These are phyloP conservation scores for Luscinia megarhynchos DNA, from an alignment of 2,797 vertebrate species.

Conservation along the genomic window DNA sequence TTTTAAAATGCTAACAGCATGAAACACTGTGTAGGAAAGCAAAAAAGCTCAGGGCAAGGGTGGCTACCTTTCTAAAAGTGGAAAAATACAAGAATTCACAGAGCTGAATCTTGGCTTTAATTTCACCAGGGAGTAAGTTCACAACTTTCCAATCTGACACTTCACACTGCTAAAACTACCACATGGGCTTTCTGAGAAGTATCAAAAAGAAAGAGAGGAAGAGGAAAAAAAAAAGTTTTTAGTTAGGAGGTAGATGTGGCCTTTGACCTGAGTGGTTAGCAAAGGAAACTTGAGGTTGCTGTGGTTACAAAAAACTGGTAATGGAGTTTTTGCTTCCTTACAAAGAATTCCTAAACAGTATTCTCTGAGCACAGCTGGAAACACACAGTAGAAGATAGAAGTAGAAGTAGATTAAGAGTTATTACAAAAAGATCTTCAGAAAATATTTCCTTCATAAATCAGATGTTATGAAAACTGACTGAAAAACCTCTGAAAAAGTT, in stretches of 20 bases:
- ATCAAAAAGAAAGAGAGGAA: neutral
- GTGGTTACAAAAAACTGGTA: neutral
- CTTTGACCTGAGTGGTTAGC: neutral
- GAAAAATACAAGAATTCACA: constrained; percentile 15
- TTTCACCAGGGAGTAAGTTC: constrained; percentile 52
- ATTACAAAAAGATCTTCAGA: neutral
- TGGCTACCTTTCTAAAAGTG: neutral
- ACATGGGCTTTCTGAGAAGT: neutral
- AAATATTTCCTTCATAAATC: neutral
- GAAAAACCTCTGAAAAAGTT: neutral
- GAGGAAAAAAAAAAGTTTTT: neutral
- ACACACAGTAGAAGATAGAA: neutral
- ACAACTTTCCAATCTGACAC: neutral
- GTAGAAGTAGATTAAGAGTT: neutral
- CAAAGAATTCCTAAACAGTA: neutral
- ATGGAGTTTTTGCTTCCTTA: neutral
- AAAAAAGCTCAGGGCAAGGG: neutral
- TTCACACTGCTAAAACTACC: neutral
- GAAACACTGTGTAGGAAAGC: neutral
- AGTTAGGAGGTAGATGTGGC: neutral
- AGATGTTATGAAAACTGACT: neutral
- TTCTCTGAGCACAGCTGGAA: neutral
- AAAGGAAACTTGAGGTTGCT: neutral
- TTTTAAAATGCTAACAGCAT: neutral
- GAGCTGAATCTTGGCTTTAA: neutral